These are phyloP conservation scores for Drosophila neonasuta DNA, from an alignment of 2,888 invertebrate species.

Conservation along the genomic window DNA sequence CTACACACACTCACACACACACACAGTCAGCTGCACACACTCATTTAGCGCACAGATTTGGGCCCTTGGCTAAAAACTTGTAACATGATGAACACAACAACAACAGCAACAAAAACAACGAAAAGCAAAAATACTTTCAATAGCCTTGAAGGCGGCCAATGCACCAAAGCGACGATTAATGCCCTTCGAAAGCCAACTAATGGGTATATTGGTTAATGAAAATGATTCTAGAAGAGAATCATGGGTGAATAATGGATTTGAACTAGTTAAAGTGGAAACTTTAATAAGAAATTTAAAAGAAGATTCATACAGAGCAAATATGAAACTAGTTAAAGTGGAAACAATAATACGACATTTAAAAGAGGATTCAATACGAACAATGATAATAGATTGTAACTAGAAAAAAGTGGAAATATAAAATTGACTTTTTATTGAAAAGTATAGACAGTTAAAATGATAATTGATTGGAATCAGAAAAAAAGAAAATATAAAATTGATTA, in stretches of 20 bases:
- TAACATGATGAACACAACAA: constrained; percentile 36
- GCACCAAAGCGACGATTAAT: constrained; percentile 41
- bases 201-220: constrained; percentile 35
- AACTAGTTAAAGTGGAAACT: background rate
- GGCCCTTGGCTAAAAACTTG: constrained; percentile 68
- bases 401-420: too few species aligned
- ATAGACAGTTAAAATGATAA: too few species aligned
- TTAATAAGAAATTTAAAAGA: background rate
- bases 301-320: too few species aligned
- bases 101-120: constrained; percentile 22
- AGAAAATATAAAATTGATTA: too few species aligned
- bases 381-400: too few species aligned
- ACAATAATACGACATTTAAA: background rate
- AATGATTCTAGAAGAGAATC: background rate
- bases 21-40: constrained; percentile 1
- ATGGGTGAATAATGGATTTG: too few species aligned
- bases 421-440: too few species aligned
- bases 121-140: constrained; percentile 2
- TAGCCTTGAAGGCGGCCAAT: constrained; percentile 62
- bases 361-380: too few species aligned
- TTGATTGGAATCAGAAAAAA: too few species aligned
- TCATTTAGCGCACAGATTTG: constrained; percentile 34
- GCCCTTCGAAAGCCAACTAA: background rate
- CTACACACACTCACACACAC: constrained; percentile 13
- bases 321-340: background rate